A percentile compares a stretch with the other conserved stretches of the same genome.
Conservation (phyloP, 2,888 invertebrate genomes). For the Melinaea marsaeus region DNA sequence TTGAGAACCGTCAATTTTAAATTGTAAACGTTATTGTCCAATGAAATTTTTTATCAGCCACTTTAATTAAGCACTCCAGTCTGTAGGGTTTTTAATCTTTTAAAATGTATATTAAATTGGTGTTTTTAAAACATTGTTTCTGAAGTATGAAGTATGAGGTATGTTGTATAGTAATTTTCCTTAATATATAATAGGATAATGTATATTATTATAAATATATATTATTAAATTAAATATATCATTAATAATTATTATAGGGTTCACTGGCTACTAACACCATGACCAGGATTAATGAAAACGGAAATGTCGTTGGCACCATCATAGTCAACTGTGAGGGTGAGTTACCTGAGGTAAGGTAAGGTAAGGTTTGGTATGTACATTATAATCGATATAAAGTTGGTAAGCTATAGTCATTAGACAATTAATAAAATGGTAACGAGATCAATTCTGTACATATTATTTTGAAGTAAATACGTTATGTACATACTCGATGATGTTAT, state of each 20-base stretch:
- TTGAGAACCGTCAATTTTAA: conserved; percentile 30
- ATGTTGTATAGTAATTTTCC: background rate
- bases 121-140: conserved; percentile 1
- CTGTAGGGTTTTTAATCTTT: too few species aligned
- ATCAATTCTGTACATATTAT: too few species aligned
- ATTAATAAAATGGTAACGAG: too few species aligned
- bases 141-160: background rate
- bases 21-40: conserved; percentile 29
- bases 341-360: background rate
- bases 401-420: too few species aligned
- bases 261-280: conserved; percentile 56
- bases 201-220: too few species aligned
- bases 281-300: conserved; percentile 66
- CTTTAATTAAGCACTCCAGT: conserved; percentile 21
- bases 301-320: conserved; percentile 68
- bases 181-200: background rate
- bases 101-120: background rate
- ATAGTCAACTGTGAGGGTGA: conserved; percentile 70
- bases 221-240: conserved; percentile 1
- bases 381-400: too few species aligned
- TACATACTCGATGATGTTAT: too few species aligned
- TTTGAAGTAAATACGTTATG: too few species aligned
- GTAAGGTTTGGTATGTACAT: too few species aligned
- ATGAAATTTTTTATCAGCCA: conserved; percentile 22
- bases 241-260: conserved; percentile 55